Conservation (phyloP, 2,797 vertebrate species). For the Schizopygopsis malacanthus region DNA sequence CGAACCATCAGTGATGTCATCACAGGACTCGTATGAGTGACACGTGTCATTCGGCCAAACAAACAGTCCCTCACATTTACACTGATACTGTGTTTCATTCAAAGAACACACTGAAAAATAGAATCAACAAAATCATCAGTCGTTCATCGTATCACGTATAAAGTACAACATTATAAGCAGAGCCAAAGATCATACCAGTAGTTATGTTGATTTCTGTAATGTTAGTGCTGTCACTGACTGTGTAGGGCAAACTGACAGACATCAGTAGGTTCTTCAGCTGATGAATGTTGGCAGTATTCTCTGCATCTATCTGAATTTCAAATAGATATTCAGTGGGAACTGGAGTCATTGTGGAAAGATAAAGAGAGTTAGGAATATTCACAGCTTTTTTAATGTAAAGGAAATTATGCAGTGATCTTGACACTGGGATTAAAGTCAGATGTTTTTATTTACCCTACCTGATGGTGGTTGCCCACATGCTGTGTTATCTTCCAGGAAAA, state of each 20-base stretch:
- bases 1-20: constrained; percentile 1
- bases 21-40: constrained; percentile 59
- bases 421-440: background rate
- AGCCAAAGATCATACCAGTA: constrained; percentile 12
- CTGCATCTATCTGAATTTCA: constrained; percentile 52
- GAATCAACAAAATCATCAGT: background rate
- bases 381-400: background rate
- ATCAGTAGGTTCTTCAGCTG: constrained; percentile 42
- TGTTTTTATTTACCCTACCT: constrained; percentile 28
- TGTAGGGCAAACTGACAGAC: constrained; percentile 46
- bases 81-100: constrained; percentile 29
- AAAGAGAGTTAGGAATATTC: background rate
- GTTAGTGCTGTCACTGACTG: constrained; percentile 29
- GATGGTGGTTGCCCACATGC: constrained; percentile 13
- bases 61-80: constrained; percentile 50
- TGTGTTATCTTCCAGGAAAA: constrained; percentile 18
- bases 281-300: constrained; percentile 26
- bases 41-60: constrained; percentile 53
- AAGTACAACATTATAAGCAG: background rate
- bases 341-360: constrained; percentile 22
- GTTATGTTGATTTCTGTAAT: constrained; percentile 52
- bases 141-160: background rate
- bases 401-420: background rate
- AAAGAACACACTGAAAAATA: constrained; percentile 43
- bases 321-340: constrained; percentile 40